Evolutionary conservation across 1,140 invertebrate species (phyloP), one percentile per base, ranked within the genome.

Genomic region (Leptopilina clavipes): DNA sequence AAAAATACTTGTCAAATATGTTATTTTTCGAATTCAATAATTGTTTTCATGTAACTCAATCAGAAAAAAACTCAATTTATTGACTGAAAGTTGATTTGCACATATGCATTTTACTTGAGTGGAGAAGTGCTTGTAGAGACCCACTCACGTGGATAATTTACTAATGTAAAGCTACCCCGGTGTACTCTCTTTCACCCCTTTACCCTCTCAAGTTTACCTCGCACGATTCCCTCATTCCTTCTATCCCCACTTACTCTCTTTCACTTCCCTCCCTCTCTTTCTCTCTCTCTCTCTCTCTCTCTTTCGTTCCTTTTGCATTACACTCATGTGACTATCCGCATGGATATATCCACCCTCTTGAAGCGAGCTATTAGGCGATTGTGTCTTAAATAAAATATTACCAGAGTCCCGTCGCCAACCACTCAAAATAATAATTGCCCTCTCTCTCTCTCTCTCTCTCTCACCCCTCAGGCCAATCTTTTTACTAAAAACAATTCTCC

Each of bases 321-420:
- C 72, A 31, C 59, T 65, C 59, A 65, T 65, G 59, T 31, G 12
- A 65, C 22, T 31, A 65, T 65, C 54, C 72, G 76, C 75, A 74
- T 56, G 73, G 76, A 78, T 83, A 85, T 87, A 88, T 86, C 82
- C 83, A 83, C 81, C 82, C 82, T 78, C 83, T 84, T 85, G 81
- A 79, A 85, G 79, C 80, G 81, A 83, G 87, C 88, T 89, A 89
- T 89, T 89, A 89, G 83, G 83, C 84, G 88, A 89, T 89, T 89
- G 87, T 88, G 82, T 85, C 85, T 88, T 89, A 87, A 89, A 89
- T 89, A 89, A 89, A 89, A 89, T 88, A 89, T 89, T 82, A 81
- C 79, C 71, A 59, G 59, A 75, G 75, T 79, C 80, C 81, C 85
- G 82, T 85, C 86, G 85, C 84, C 84, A 86, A 82, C 83, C 85